phyloP scores from a whole-genome alignment of 2,113 vertebrate genomes.

The Plecotus auritus region DNA sequence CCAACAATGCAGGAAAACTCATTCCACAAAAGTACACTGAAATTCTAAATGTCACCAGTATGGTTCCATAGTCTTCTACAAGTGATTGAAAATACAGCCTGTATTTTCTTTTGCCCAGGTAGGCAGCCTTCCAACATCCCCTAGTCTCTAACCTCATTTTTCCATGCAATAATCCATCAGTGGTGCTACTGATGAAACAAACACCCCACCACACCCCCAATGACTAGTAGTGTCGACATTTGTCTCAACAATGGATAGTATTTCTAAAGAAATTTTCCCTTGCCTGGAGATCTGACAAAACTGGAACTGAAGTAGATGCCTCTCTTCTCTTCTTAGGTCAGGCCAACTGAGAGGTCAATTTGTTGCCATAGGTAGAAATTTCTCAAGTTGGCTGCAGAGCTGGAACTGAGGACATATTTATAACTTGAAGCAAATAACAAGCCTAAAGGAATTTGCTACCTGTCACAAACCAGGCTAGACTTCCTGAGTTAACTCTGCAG shows the following conservation, averaged over 20 bases:
- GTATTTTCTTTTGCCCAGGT: constrained; percentile 69
- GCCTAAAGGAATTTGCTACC: constrained; percentile 46
- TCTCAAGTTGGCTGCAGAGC: constrained; percentile 40
- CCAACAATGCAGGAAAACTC: constrained; percentile 67
- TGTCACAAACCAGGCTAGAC: constrained; percentile 44
- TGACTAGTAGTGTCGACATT: constrained; percentile 42
- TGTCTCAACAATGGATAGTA: constrained; percentile 56
- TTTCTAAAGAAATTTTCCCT: constrained; percentile 56
- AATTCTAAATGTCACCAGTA: constrained; percentile 74
- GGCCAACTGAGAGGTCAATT: constrained; percentile 35
- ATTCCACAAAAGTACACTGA: constrained; percentile 74
- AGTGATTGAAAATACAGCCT: constrained; percentile 64
- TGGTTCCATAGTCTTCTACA: constrained; percentile 67
- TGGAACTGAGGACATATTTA: constrained; percentile 53
- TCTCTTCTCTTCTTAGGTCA: constrained; percentile 37
- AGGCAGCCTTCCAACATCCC: constrained; percentile 61
- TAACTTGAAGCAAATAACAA: constrained; percentile 56
- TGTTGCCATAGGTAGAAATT: constrained; percentile 46
- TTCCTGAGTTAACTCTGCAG: constrained; percentile 38
- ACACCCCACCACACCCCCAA: constrained; percentile 5
- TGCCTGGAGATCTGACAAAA: constrained; percentile 47
- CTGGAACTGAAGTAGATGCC: constrained; percentile 1
- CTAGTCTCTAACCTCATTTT: constrained; percentile 70
- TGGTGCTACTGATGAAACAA: constrained; percentile 64
- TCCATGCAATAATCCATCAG: constrained; percentile 64